These are phyloP conservation scores for Eurois occulta DNA, from an alignment of 2,888 invertebrate species.

Conservation along the genomic window DNA sequence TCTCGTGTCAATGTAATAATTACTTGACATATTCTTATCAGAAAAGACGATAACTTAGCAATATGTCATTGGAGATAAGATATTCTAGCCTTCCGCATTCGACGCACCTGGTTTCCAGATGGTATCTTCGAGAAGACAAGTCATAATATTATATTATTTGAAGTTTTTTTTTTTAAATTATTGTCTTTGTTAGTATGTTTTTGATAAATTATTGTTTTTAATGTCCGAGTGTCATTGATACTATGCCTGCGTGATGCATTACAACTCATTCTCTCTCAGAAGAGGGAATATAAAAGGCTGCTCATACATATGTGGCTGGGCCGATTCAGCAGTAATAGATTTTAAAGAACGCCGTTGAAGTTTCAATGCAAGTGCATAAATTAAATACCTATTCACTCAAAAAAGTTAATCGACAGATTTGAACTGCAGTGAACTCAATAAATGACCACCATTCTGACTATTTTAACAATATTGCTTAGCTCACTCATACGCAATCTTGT, in stretches of 20 bases:
- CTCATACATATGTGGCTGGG: no score
- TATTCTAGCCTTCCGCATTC: conserved; percentile 12
- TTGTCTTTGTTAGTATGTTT: background rate
- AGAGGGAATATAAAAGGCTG: no score
- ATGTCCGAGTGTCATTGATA: no score
- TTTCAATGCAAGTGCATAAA: no score
- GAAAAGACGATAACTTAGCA: background rate
- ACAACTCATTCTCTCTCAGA: no score
- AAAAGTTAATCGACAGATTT: background rate
- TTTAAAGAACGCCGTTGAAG: no score
- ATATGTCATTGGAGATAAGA: conserved; percentile 6
- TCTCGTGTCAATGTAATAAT: background rate
- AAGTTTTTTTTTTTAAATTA: no score
- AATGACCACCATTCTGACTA: background rate
- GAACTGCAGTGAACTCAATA: background rate
- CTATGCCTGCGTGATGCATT: no score
- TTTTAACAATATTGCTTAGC: background rate
- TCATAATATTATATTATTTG: background rate
- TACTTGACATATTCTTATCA: conserved; percentile 13
- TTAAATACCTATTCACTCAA: no score
- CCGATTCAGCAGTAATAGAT: no score
- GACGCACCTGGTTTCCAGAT: no score
- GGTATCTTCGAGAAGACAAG: background rate
- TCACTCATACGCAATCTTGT: background rate
- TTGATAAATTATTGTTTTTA: background rate